Percentiles rank a stretch among this genome's conserved stretches.
Conservation (phyloP, 2,113 vertebrate species). For the Probosciger aterrimus region DNA sequence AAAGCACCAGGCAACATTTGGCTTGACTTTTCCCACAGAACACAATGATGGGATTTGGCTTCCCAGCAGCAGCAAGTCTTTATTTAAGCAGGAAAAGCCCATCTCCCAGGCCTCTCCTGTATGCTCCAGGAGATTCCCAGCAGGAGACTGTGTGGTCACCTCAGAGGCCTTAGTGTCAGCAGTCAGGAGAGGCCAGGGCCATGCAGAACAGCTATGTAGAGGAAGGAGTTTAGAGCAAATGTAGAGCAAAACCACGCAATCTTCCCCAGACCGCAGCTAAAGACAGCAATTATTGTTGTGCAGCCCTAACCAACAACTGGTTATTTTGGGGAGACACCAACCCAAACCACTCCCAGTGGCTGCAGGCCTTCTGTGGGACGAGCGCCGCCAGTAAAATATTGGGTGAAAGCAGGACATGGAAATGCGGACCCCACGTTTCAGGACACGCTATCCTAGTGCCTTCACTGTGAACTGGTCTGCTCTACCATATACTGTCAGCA, state of each 20-base stretch:
- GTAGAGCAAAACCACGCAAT: not conserved
- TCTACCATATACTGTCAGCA: rapidly evolving
- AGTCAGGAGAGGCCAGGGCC: rapidly evolving
- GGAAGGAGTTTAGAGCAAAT: not conserved
- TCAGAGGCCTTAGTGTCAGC: not conserved
- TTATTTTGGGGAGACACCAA: not conserved
- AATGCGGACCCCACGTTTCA: rapidly evolving
- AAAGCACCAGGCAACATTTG: not conserved
- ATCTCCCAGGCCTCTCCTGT: rapidly evolving
- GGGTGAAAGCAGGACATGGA: rapidly evolving
- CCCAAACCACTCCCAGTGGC: not conserved
- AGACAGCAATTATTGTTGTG: not conserved
- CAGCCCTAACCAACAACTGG: no score
- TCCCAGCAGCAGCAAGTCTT: not conserved
- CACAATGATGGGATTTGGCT: rapidly evolving
- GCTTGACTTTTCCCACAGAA: not conserved
- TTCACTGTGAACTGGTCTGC: rapidly evolving
- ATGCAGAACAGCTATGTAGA: rapidly evolving
- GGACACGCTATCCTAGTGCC: rapidly evolving
- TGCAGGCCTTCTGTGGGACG: rapidly evolving
- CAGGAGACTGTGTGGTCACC: rapidly evolving
- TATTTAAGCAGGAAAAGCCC: not conserved
- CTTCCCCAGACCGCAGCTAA: not conserved
- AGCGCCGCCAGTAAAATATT: rapidly evolving
- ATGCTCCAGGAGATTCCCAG: no score